phyloP scores from a whole-genome alignment of 2,888 invertebrate genomes.

The Eumacrocentrus americanus region DNA sequence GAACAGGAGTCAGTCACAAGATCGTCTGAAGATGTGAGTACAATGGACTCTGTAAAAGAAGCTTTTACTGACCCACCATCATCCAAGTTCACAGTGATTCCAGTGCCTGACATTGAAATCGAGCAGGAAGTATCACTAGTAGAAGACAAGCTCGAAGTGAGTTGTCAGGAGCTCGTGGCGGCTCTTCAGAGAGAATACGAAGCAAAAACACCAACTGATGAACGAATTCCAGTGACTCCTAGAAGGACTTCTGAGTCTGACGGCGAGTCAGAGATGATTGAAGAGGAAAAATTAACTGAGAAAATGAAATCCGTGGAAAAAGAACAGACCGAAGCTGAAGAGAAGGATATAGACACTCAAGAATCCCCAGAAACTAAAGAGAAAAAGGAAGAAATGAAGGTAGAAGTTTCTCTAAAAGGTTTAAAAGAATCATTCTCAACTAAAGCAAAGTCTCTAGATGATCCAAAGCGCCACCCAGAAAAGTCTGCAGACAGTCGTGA shows the following conservation, averaged over 20 bases:
- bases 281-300: neutral
- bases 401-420: conserved; percentile 37
- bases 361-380: conserved; percentile 24
- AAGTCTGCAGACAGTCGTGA: conserved; percentile 48
- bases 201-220: conserved; percentile 54
- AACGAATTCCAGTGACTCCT: conserved; percentile 27
- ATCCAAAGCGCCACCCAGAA: conserved; percentile 46
- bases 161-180: conserved; percentile 57
- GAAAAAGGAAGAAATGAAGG: conserved; percentile 40
- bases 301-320: conserved; percentile 32
- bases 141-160: conserved; percentile 55
- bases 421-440: conserved; percentile 40
- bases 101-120: conserved; percentile 49
- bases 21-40: conserved; percentile 45
- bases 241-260: conserved; percentile 18
- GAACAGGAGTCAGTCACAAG: conserved; percentile 45
- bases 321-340: conserved; percentile 22
- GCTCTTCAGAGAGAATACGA: conserved; percentile 55
- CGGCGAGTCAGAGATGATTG: conserved; percentile 7
- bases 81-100: conserved; percentile 50
- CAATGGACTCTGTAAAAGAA: conserved; percentile 41
- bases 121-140: conserved; percentile 55
- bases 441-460: conserved; percentile 43
- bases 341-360: conserved; percentile 27
- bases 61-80: conserved; percentile 6